Evolutionary conservation across 1,140 invertebrate genomes (phyloP).

Genomic region (Antheraea mylitta): DNA sequence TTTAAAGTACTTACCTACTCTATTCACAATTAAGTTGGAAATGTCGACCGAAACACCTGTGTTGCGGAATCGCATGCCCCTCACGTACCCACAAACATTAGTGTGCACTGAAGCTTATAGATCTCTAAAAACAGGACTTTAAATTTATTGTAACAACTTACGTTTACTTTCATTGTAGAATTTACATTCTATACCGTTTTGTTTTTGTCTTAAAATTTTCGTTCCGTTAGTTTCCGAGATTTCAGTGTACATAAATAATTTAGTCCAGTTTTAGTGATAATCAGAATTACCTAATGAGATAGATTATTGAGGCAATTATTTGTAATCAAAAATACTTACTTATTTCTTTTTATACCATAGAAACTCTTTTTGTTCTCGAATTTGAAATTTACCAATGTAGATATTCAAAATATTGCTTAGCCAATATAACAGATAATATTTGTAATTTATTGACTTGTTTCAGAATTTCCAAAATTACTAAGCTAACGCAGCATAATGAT

Average conservation of each 20-base stretch:
- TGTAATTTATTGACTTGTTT: no score
- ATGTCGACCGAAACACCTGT: conserved; percentile 4
- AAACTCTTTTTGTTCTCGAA: no score
- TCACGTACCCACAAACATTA: background rate
- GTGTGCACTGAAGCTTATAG: background rate
- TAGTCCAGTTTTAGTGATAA: background rate
- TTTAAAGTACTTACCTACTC: conserved; percentile 2
- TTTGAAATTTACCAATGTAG: no score
- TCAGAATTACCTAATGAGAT: no score
- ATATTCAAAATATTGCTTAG: no score
- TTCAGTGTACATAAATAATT: background rate
- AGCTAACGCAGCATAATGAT: no score
- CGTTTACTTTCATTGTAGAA: background rate
- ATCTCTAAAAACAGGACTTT: background rate
- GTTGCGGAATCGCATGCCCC: background rate
- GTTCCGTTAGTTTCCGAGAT: background rate
- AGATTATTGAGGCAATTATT: no score
- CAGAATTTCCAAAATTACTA: no score
- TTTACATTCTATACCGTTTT: background rate
- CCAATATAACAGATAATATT: no score
- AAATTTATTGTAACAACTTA: background rate
- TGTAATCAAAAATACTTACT: no score
- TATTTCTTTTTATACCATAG: no score
- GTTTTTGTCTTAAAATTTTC: background rate
- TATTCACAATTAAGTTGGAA: conserved; percentile 13